Evolutionary conservation across 1,140 invertebrate genomes (phyloP).

Genomic region (Manduca sexta): DNA sequence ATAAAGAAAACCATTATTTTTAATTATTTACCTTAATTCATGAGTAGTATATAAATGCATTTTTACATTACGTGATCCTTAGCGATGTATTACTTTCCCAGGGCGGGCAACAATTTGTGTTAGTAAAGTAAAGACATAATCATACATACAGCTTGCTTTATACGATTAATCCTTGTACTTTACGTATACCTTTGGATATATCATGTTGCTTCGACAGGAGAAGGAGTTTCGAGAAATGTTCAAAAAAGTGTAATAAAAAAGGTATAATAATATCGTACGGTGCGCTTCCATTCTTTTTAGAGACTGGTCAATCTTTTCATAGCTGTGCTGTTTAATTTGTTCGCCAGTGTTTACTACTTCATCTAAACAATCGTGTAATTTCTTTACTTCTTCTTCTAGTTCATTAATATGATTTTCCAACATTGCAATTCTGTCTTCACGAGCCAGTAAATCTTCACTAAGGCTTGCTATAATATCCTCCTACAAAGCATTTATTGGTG

Average conservation of each 20-base stretch:
- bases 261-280: constrained; percentile 31
- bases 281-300: constrained; percentile 49
- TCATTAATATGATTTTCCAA: constrained; percentile 58
- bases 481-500: constrained; percentile 24
- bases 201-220: too few relatives aligned
- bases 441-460: constrained; percentile 36
- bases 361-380: constrained; percentile 33
- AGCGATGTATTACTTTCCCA: too few relatives aligned
- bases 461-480: constrained; percentile 40
- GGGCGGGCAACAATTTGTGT: too few relatives aligned
- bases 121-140: too few relatives aligned
- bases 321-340: constrained; percentile 38
- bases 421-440: constrained; percentile 47
- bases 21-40: not conserved
- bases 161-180: too few relatives aligned
- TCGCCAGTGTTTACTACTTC: constrained; percentile 41
- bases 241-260: constrained; percentile 5
- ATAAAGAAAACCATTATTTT: constrained; percentile 8
- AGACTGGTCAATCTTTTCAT: constrained; percentile 43
- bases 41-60: not conserved
- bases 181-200: too few relatives aligned
- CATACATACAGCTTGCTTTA: too few relatives aligned
- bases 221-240: too few relatives aligned
- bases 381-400: constrained; percentile 49
- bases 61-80: too few relatives aligned